Evolutionary conservation across 53 echinoderm and acorn worm genomes (phyloP).

Genomic region (Arbacia lixula): DNA sequence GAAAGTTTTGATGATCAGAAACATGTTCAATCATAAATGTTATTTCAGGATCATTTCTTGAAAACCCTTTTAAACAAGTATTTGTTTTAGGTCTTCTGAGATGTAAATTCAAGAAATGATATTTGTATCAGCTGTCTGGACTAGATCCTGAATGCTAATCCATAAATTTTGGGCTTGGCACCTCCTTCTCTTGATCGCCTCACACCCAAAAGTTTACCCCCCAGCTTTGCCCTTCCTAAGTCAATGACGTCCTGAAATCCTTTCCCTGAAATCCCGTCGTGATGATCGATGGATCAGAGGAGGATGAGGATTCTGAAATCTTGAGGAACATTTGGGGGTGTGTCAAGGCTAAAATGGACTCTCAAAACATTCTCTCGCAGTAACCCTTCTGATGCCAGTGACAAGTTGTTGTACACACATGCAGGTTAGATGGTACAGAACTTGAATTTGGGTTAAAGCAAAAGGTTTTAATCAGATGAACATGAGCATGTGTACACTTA

Average conservation of each 20-base stretch:
- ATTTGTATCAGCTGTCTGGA: background rate
- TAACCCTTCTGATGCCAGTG: constrained; percentile 21
- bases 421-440: too few species aligned
- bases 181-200: constrained; percentile 8
- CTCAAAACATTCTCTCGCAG: background rate
- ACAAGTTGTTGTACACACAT: too few species aligned
- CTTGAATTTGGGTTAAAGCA: too few species aligned
- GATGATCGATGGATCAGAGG: constrained; percentile 17
- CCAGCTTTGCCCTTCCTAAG: background rate
- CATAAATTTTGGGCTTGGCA: constrained; percentile 14
- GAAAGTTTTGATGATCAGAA: too few species aligned
- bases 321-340: constrained; percentile 22
- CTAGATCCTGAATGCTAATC: background rate
- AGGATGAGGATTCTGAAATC: constrained; percentile 12
- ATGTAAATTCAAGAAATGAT: background rate
- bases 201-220: constrained; percentile 34
- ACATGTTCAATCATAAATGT: too few species aligned
- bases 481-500: too few species aligned
- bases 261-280: constrained; percentile 3
- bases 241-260: constrained; percentile 14
- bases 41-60: too few species aligned
- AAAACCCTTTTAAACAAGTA: too few species aligned
- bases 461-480: too few species aligned
- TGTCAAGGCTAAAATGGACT: constrained; percentile 24
- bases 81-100: too few species aligned